Evolutionary conservation across 2,797 vertebrate genomes (phyloP), one percentile per base, ranked within the genome.

Genomic region (Chaunax sp.): DNA sequence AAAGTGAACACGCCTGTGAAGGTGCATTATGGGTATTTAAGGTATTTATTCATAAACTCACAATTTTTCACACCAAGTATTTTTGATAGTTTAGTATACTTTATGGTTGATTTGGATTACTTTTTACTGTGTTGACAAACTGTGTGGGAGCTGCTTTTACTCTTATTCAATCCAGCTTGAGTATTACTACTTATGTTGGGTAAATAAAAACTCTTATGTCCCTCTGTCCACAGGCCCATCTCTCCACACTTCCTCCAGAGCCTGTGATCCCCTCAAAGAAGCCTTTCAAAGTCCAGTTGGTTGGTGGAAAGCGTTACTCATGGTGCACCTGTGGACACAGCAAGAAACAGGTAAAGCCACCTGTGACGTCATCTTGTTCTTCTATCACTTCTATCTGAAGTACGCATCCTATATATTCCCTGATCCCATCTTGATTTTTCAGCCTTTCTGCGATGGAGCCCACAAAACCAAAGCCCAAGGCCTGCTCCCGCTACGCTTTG

Each of bases 251-350:
- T 62, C 77, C 81, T 59, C 33, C 87, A 57, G 1, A 86, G 9
- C 86, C 90, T 0, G 78, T 86, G 49, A 81, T 95, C 44, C 93
- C 95, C 64, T 90, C 88, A 47, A 95, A 94, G 78, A 89, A 91
- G 26, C 95, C 96, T 7, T 95, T 93, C 79, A 90, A 82, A 44
- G 93, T 94, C 72, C 91, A 95, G 18, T 77, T 96, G n/a, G 57
- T 92, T 30, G 93, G 83, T 47, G 94, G 94, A 1, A 95, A 94
- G 69, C 83, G 69, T 1, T 95, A 96, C 69, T 89, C 89, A 0
- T 96, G 96, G 96, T 96, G 96, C 80, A 85, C 91, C 5, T 96
- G 95, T 88, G 96, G 96, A 47, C 87, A 93, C 78, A 97, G 95
- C 90, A 91, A 86, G 77, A 94, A 92, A 9, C 95, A 96, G 94